Evolutionary conservation across 2,797 vertebrate genomes (phyloP), one percentile per base, ranked within the genome.

Genomic region (Tokudaia tokunoshimensis): DNA sequence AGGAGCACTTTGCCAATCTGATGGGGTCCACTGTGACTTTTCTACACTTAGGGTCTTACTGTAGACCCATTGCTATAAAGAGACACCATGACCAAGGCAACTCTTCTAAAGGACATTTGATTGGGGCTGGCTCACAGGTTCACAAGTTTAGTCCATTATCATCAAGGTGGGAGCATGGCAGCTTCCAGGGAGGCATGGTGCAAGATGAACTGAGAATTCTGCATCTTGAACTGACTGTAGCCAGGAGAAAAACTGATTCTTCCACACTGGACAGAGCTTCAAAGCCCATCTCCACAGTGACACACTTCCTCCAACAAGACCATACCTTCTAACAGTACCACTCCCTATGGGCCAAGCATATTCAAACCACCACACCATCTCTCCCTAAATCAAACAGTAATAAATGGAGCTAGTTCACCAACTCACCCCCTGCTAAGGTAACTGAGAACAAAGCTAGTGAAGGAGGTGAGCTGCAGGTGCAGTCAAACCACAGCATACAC

Each of bases 401-500:
- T 47, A 89, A 93, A 87, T 20, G 13, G 34, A 92, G 12, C 37
- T 44, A 91, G 72, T 74, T 55, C 87, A 57, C 6, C 17, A 91
- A 85, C 90, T 76, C 52, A 41, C 57, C 13, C 22, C 82, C 75
- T 55, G 19, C 37, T 85, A 50, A 13, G 76, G 7, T 92, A n/a
- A 70, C 41, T 80, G 93, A 29, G 70, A 90, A 85, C 37, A 50
- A 22, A 34, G 15, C 59, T 65, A 41, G 55, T 41, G 57, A 59
- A 31, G 29, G 50, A 59, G 22, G 24, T 76, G 91, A 95, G 76
- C 24, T 78, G 81, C 7, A 95, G 17, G 91, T 59, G 94, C 17
- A 88, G 70, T 95, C 91, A 92, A 89, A 81, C 34, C 11, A 72
- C 9, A 81, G 81, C 10, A 94, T 26, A 74, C 17, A 41, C 0